phyloP scores from a whole-genome alignment of 2,113 vertebrate species.

The Prunella himalayana region DNA sequence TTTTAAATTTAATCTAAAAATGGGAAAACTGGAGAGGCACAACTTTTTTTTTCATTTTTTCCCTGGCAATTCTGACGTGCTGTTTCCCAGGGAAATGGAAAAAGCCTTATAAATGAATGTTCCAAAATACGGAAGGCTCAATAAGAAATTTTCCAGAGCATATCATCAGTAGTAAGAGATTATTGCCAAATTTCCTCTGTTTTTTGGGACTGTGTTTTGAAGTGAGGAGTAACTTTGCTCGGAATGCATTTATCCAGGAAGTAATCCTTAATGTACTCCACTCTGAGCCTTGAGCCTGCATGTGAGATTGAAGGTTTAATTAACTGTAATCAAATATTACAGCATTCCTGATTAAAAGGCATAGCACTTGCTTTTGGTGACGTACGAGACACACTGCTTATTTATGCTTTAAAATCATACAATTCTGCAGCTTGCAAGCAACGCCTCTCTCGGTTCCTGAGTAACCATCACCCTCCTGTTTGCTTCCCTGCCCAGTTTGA shows the following conservation, averaged over 20 bases:
- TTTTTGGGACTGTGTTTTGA: background rate
- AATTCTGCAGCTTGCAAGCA: background rate
- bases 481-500: background rate
- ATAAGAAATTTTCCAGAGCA: background rate
- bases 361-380: background rate
- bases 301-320: background rate
- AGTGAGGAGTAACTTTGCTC: background rate
- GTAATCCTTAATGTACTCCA: background rate
- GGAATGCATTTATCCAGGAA: background rate
- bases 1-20: background rate
- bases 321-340: constrained; percentile 13
- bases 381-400: background rate
- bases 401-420: background rate
- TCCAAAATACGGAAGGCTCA: background rate
- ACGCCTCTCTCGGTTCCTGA: background rate
- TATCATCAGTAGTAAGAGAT: background rate
- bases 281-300: background rate
- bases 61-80: background rate
- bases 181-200: background rate
- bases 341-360: constrained; percentile 36
- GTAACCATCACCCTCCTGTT: background rate
- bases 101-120: background rate
- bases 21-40: background rate
- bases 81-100: background rate
- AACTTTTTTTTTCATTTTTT: background rate